These are phyloP conservation scores for Pollicipes pollicipes DNA, from an alignment of 1,140 invertebrate genomes.

Conservation along the genomic window DNA sequence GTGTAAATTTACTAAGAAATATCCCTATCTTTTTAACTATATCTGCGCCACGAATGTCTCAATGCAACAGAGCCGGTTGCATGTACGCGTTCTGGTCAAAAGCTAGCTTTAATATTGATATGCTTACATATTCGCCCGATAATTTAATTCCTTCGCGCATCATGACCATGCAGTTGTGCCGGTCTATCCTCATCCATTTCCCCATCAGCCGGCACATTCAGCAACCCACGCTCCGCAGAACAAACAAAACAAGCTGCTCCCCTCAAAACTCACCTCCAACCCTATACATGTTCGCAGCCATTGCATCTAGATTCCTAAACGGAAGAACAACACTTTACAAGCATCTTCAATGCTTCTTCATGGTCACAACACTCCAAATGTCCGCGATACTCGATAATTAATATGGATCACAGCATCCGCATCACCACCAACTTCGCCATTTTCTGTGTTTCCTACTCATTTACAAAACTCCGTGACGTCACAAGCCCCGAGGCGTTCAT, in stretches of 20 bases:
- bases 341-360: background rate
- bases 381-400: background rate
- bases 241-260: background rate
- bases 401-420: background rate
- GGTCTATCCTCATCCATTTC: background rate
- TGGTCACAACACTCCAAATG: background rate
- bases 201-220: background rate
- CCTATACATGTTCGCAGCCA: background rate
- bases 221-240: background rate
- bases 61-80: background rate
- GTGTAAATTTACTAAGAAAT: no score
- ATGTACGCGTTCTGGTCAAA: no score
- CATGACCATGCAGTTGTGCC: no score
- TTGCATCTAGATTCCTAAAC: background rate
- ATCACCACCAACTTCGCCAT: background rate
- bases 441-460: background rate
- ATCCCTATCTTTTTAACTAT: no score
- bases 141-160: no score
- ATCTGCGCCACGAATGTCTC: background rate
- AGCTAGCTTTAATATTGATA: no score
- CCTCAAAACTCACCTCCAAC: background rate
- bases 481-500: background rate
- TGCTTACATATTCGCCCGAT: no score
- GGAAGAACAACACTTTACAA: background rate
- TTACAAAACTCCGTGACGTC: background rate